Evolutionary conservation across 2,888 invertebrate genomes (phyloP).

Genomic region (Chymomyza procnemis): DNA sequence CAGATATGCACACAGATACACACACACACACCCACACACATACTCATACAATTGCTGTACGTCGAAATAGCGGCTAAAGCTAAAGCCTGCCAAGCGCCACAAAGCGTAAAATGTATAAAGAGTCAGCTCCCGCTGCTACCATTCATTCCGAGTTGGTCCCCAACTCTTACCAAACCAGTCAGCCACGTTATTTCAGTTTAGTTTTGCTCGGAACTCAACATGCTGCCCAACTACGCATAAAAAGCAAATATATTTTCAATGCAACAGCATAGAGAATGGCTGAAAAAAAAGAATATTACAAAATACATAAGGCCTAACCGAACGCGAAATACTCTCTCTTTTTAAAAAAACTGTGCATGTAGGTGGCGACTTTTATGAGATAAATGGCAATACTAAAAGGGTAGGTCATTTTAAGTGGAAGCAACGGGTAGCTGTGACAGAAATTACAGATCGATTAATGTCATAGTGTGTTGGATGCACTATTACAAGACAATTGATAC

Average conservation of each 20-base stretch:
- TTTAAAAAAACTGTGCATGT: too few relatives aligned
- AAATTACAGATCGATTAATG: too few relatives aligned
- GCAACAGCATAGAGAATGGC: constrained; percentile 13
- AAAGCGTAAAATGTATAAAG: constrained; percentile 59
- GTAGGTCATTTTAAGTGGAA: too few relatives aligned
- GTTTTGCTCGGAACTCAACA: constrained; percentile 30
- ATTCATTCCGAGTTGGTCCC: background rate
- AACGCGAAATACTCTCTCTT: too few relatives aligned
- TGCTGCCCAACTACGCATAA: constrained; percentile 29
- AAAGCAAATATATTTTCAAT: constrained; percentile 54
- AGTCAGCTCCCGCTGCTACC: constrained; percentile 36
- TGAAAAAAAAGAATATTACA: background rate
- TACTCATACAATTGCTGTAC: background rate
- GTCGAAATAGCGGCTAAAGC: background rate
- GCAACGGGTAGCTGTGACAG: too few relatives aligned
- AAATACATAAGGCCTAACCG: too few relatives aligned
- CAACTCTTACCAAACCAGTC: background rate
- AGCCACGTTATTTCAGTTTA: constrained; percentile 48
- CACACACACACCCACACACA: background rate
- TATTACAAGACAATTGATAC: too few relatives aligned
- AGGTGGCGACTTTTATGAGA: too few relatives aligned
- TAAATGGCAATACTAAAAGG: too few relatives aligned
- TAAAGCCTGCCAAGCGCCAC: constrained; percentile 46
- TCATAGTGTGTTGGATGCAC: too few relatives aligned
- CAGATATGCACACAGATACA: too few relatives aligned